Percentiles rank a stretch among this genome's conserved stretches.
phyloP scores from a whole-genome alignment of 2,888 invertebrate species.

The Amblyjoppa fuscipennis region DNA sequence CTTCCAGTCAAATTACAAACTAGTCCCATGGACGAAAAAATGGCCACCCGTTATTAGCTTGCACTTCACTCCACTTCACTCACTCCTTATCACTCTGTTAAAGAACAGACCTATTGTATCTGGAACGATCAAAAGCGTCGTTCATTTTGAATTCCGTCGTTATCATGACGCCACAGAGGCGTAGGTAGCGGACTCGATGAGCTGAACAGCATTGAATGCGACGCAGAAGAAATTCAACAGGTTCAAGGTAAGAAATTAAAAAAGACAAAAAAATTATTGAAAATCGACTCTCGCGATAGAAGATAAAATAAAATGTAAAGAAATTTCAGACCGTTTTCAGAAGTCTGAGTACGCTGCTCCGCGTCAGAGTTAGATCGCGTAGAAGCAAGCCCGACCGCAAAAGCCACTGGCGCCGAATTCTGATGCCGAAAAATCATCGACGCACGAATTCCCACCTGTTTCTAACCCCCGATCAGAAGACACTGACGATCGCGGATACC shows the following conservation, averaged over 20 bases:
- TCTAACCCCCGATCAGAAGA: constrained; percentile 57
- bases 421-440: constrained; percentile 60
- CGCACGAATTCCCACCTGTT: constrained; percentile 19
- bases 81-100: too few relatives aligned
- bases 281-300: neutral
- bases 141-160: too few relatives aligned
- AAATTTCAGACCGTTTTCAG: constrained; percentile 89
- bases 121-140: too few relatives aligned
- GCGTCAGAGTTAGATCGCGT: constrained; percentile 85
- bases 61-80: too few relatives aligned
- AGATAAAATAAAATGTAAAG: neutral
- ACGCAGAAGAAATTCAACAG: constrained; percentile 95
- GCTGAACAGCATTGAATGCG: constrained; percentile 92
- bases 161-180: constrained; percentile 81
- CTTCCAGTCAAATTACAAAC: too few relatives aligned
- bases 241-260: constrained; percentile 89
- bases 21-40: too few relatives aligned
- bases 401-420: constrained; percentile 70
- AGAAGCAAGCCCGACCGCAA: constrained; percentile 79
- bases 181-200: constrained; percentile 92
- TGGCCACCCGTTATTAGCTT: too few relatives aligned
- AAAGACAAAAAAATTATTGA: neutral
- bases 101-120: too few relatives aligned
- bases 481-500: constrained; percentile 67
- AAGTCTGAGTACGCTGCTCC: constrained; percentile 90